Conservation (phyloP, 1,140 invertebrate species). For the Rhyacophila brunnea region DNA sequence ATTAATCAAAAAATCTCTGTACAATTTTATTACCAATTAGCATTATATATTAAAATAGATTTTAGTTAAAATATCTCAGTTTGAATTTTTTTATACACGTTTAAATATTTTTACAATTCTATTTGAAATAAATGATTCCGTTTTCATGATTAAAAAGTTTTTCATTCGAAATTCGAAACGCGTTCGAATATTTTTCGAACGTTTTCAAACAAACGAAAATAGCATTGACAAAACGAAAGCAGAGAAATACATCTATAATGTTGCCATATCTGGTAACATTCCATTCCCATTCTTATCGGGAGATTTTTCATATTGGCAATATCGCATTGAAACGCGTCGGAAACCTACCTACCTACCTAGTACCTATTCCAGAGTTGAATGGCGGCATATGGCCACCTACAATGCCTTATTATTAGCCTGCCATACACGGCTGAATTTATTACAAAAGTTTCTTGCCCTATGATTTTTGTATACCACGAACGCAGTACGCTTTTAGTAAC, state of each 20-base stretch:
- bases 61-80: conserved; percentile 13
- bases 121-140: neutral
- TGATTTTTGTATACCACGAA: too few species aligned
- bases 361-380: neutral
- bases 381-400: conserved; percentile 30
- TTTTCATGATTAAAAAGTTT: neutral
- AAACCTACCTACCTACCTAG: conserved; percentile 1
- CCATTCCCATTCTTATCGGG: conserved; percentile 16
- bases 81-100: neutral
- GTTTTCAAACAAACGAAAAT: neutral
- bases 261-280: conserved; percentile 12
- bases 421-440: too few species aligned
- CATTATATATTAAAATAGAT: too few species aligned
- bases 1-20: too few species aligned
- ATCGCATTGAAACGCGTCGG: conserved; percentile 6
- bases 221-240: neutral
- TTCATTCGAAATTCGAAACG: neutral
- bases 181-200: neutral
- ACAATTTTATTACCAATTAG: too few species aligned
- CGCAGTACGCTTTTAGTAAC: too few species aligned
- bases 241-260: neutral
- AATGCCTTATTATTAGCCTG: conserved; percentile 17
- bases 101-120: neutral
- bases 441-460: too few species aligned
- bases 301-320: conserved; percentile 33